Evolutionary conservation across 2,888 invertebrate species (phyloP).

Genomic region (Cancer borealis): DNA sequence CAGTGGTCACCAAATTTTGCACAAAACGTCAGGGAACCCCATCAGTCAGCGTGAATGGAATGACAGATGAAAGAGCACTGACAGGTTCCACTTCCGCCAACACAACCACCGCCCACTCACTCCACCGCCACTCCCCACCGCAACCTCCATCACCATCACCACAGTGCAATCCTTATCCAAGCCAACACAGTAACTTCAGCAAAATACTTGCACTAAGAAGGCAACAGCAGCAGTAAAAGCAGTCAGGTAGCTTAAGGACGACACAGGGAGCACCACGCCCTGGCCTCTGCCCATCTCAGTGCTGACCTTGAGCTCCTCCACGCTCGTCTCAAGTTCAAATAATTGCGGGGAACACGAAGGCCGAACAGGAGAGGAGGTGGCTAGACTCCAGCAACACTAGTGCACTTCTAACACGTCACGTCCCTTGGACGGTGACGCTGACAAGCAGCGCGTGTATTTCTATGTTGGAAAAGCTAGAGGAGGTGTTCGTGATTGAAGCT

Average conservation of each 20-base stretch:
- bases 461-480: background rate
- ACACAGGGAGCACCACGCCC: slow-evolving; percentile 35
- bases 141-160: background rate
- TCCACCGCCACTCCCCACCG: background rate
- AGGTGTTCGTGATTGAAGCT: background rate
- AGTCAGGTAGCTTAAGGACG: slow-evolving; percentile 25
- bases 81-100: background rate
- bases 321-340: slow-evolving; percentile 49
- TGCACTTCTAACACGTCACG: background rate
- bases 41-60: slow-evolving; percentile 29
- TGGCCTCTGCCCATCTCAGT: background rate
- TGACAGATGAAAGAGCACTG: slow-evolving; percentile 22
- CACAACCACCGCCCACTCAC: slow-evolving; percentile 9
- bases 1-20: slow-evolving; percentile 9
- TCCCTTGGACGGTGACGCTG: background rate
- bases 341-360: slow-evolving; percentile 33
- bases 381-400: background rate
- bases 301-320: slow-evolving; percentile 52
- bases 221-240: slow-evolving; percentile 23
- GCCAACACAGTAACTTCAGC: background rate
- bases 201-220: background rate
- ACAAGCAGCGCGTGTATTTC: background rate
- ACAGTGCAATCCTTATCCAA: background rate
- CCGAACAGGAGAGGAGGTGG: background rate
- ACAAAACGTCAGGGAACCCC: slow-evolving; percentile 9